phyloP scores from a whole-genome alignment of 2,113 vertebrate species.

The Eleginops maclovinus region DNA sequence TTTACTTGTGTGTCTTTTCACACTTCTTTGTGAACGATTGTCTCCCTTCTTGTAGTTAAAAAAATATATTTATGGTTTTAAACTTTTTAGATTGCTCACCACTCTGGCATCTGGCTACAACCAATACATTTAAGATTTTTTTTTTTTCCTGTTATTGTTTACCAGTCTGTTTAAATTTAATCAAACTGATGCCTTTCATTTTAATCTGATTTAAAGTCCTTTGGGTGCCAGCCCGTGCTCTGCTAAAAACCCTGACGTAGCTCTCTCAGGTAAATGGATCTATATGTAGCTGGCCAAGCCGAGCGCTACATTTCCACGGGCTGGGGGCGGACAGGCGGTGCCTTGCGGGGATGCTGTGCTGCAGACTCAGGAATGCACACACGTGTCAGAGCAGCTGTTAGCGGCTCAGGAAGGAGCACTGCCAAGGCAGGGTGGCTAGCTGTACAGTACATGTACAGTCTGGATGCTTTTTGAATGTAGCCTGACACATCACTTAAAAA shows the following conservation, averaged over 20 bases:
- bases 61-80: background rate
- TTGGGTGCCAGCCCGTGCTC: slow-evolving; percentile 11
- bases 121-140: slow-evolving; percentile 23
- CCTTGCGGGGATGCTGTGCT: slow-evolving; percentile 51
- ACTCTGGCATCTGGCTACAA: slow-evolving; percentile 20
- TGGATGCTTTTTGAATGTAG: slow-evolving; percentile 32
- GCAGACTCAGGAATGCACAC: slow-evolving; percentile 70
- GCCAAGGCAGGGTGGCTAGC: slow-evolving; percentile 27
- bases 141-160: slow-evolving; percentile 29
- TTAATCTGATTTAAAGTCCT: slow-evolving; percentile 53
- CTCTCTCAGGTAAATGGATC: slow-evolving; percentile 51
- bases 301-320: slow-evolving; percentile 23
- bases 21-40: background rate
- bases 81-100: background rate
- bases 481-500: background rate
- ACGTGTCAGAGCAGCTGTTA: slow-evolving; percentile 75
- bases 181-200: slow-evolving; percentile 46
- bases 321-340: slow-evolving; percentile 20
- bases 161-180: slow-evolving; percentile 52
- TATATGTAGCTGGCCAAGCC: background rate
- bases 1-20: slow-evolving; percentile 10
- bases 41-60: background rate
- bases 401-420: slow-evolving; percentile 20
- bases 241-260: slow-evolving; percentile 49
- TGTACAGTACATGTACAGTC: slow-evolving; percentile 28